These are phyloP conservation scores for Copidosoma aretas DNA, from an alignment of 2,888 invertebrate genomes.

Conservation along the genomic window DNA sequence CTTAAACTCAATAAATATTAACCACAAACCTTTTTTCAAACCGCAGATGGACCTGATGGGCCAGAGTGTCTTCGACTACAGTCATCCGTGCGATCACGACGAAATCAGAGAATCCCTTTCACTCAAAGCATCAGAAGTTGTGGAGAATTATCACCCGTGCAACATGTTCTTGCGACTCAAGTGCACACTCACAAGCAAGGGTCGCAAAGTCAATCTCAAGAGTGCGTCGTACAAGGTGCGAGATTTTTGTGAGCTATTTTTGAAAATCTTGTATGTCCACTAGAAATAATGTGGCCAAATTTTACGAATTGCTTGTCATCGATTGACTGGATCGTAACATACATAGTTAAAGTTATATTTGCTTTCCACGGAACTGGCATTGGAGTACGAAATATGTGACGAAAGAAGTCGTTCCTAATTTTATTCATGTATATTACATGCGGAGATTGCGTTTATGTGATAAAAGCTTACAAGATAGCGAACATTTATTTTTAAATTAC, in stretches of 20 bases:
- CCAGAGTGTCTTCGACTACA: conserved; percentile 91
- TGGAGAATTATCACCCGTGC: conserved; percentile 61
- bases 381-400: too few relatives aligned
- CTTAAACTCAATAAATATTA: not conserved
- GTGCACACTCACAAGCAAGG: conserved; percentile 92
- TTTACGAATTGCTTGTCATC: too few relatives aligned
- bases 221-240: conserved; percentile 92
- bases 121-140: conserved; percentile 61
- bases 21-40: conserved; percentile 15
- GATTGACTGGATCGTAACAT: too few relatives aligned
- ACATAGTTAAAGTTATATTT: too few relatives aligned
- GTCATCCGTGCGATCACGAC: conserved; percentile 94
- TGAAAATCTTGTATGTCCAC: too few relatives aligned
- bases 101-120: conserved; percentile 76
- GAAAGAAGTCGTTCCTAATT: too few relatives aligned
- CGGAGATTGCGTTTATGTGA: too few relatives aligned
- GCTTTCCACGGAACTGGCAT: too few relatives aligned
- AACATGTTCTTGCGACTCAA: conserved; percentile 84
- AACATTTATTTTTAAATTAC: too few relatives aligned
- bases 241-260: not conserved
- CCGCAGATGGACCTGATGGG: conserved; percentile 94
- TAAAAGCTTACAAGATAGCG: too few relatives aligned
- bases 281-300: too few relatives aligned
- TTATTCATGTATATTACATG: too few relatives aligned
- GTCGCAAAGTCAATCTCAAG: conserved; percentile 93